A percentile compares a stretch with the other conserved stretches of the same genome.
phyloP scores from a whole-genome alignment of 2,113 vertebrate species.

The Baryphthengus martii region DNA sequence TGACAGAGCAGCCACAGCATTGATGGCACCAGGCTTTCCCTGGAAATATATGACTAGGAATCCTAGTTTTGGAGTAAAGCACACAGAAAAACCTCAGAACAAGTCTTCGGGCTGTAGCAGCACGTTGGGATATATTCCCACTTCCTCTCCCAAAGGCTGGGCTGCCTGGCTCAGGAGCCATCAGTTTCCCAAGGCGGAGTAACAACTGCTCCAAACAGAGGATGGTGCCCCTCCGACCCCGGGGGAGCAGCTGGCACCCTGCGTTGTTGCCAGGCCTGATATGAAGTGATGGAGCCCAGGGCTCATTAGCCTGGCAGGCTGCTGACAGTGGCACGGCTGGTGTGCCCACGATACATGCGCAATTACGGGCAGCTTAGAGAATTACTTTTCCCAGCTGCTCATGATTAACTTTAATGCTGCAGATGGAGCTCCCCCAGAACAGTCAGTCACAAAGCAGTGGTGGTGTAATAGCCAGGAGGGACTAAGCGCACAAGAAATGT shows the following conservation, averaged over 20 bases:
- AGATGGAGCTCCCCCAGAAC: not conserved
- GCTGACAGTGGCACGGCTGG: rapidly evolving
- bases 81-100: not conserved
- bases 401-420: not conserved
- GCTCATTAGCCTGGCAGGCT: not conserved
- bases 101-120: rapidly evolving
- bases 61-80: not conserved
- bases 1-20: not conserved
- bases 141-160: not conserved
- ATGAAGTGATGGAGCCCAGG: not conserved
- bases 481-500: rapidly evolving
- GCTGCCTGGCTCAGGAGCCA: not conserved
- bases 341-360: not conserved
- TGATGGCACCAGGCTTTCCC: not conserved
- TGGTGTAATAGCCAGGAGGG: not conserved
- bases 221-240: not conserved
- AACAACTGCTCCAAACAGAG: not conserved
- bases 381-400: not conserved
- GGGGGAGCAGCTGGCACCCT: rapidly evolving
- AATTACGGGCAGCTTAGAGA: not conserved
- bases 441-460: not conserved
- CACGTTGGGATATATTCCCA: not conserved
- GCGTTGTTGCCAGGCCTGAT: not conserved
- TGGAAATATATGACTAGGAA: not conserved
- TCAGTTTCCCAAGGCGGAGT: rapidly evolving